Percentiles rank a stretch among this genome's conserved stretches.
phyloP scores from a whole-genome alignment of 92 coral and sea anemone species.

The Actinostola sp. region DNA sequence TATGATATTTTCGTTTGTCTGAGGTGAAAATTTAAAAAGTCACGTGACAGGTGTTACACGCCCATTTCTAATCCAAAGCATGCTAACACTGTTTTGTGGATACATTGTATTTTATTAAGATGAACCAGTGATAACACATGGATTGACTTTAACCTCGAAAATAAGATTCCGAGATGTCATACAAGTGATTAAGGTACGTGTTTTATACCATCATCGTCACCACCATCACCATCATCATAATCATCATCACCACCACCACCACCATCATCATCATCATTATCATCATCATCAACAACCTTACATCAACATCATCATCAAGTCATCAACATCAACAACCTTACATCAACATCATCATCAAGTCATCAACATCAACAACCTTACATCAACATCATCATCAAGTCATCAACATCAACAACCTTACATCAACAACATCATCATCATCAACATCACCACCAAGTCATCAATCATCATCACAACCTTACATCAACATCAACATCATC shows the following conservation, averaged over 20 bases:
- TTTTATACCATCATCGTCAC: neutral
- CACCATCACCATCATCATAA: neutral
- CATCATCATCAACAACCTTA: neutral
- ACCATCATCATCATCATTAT: neutral
- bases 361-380: neutral
- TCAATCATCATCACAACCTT: no score
- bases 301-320: neutral
- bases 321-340: neutral
- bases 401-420: neutral
- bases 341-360: neutral
- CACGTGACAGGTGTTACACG: no score
- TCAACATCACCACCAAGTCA: no score
- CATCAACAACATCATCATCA: neutral
- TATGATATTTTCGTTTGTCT: no score
- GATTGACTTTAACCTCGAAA: conserved; percentile 80
- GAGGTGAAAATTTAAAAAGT: neutral
- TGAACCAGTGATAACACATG: conserved; percentile 87
- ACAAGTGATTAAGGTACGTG: conserved; percentile 77
- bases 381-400: neutral
- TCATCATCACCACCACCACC: neutral
- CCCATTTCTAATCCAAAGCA: no score
- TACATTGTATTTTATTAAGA: conserved; percentile 30
- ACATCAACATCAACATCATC: neutral
- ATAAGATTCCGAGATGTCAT: conserved; percentile 87
- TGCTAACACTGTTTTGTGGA: no score